These are phyloP conservation scores for Formica exsecta DNA, from an alignment of 1,140 invertebrate species.

Conservation along the genomic window DNA sequence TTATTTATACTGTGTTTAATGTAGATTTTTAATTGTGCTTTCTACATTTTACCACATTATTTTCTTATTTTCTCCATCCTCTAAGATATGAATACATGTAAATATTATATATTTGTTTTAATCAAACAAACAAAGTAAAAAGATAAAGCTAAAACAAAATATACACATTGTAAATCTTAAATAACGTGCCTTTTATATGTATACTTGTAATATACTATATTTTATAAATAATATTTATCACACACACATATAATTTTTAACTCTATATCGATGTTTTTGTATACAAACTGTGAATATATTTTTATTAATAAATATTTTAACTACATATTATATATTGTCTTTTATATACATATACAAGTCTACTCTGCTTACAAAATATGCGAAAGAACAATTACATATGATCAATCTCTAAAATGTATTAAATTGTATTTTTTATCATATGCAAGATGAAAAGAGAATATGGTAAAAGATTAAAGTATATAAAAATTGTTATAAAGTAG, in stretches of 20 bases:
- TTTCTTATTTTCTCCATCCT: slow-evolving; percentile 11
- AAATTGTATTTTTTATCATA: background rate
- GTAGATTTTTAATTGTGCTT: background rate
- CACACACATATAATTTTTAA: background rate
- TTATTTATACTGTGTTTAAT: slow-evolving; percentile 20
- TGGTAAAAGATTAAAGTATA: background rate
- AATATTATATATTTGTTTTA: slow-evolving; percentile 19
- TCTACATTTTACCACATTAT: slow-evolving; percentile 2
- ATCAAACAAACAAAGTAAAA: background rate
- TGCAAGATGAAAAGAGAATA: background rate
- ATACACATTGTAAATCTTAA: background rate
- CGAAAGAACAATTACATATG: background rate
- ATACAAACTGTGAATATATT: too few relatives aligned
- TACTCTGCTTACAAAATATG: background rate
- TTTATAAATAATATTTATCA: slow-evolving; percentile 36
- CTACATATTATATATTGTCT: background rate
- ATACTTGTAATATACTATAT: background rate
- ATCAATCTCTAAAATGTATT: background rate
- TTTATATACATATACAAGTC: too few relatives aligned
- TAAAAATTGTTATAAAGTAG: too few relatives aligned
- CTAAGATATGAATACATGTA: background rate
- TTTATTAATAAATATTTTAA: slow-evolving; percentile 21
- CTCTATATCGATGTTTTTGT: background rate
- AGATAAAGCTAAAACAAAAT: slow-evolving; percentile 1
- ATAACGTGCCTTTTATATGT: slow-evolving; percentile 34